Conservation (phyloP, 53 echinoderm and acorn worm species). For the Antedon mediterranea region DNA sequence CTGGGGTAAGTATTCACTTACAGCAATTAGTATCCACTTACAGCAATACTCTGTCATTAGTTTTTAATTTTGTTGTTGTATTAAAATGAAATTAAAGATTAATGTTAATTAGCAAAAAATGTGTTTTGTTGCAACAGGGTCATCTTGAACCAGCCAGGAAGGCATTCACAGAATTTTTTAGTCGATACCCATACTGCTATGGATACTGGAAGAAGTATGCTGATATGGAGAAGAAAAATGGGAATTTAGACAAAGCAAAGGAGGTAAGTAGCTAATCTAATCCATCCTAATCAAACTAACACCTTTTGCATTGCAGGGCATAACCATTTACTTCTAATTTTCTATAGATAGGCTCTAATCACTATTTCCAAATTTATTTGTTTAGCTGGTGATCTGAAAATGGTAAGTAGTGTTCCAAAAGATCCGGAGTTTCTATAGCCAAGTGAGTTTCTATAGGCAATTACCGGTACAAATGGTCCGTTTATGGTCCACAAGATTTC, state of each 20-base stretch:
- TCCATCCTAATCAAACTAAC: no score
- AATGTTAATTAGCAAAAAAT: neutral
- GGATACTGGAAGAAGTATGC: constrained; percentile 99
- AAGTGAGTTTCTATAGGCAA: neutral
- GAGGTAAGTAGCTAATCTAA: constrained; percentile 33
- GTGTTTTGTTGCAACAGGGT: constrained; percentile 19
- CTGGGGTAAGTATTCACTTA: constrained; percentile 67
- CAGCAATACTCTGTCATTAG: no score
- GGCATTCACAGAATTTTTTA: constrained; percentile 84
- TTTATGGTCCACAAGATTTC: neutral
- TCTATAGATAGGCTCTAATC: neutral
- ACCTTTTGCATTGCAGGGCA: no score
- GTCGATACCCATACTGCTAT: constrained; percentile 87
- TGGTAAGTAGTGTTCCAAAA: no score
- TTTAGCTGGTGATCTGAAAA: neutral
- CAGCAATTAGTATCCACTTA: no score
- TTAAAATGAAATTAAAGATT: neutral
- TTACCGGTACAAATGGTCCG: neutral
- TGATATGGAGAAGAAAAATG: constrained; percentile 58
- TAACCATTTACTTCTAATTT: neutral
- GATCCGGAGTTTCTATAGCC: neutral
- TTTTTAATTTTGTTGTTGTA: neutral
- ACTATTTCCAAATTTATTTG: neutral
- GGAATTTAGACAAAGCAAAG: constrained; percentile 34
- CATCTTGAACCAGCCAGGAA: constrained; percentile 69